Base-by-base conservation (phyloP, 2,888 invertebrate species). In the Microdon myrmicae region DNA sequence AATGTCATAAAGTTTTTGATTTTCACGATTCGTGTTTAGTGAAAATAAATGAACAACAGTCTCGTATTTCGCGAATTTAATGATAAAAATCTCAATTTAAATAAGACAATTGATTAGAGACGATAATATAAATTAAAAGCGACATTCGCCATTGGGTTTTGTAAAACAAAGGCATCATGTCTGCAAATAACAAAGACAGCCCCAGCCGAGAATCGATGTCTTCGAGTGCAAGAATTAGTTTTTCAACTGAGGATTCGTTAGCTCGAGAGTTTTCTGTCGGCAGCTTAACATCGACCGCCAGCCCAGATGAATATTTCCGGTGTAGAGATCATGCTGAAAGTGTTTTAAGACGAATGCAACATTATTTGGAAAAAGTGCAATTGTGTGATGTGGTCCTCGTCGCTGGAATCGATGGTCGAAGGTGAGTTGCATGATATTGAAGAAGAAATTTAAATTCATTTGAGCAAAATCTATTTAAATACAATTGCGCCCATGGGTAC, bases 321-420 rank as follows among this genome's bases (percentile, higher is more conserved):
- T 87, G 87, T 75, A 84, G 86, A 71, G 88, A 89, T 73, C 93
- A 94, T 81, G 90, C 94, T 4, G 90, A 92, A 74, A 85, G 84
- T 49, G 90, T 92, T 72, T 83, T 95, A 43, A 87, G 86, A 69
- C 88, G 89, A 74, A 92, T 95, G 87, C 90, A 89, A 76, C 84
- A 86, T 43, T 94, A 92, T 81, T 85, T 90, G 68, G 87, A 89
- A 74, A 87, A 89, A 56, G 87, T 90, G 71, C 89, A 92, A 79
- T 82, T 96, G 43, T 94, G 93, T 75, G 96, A 96, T 83, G 90
- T 96, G 38, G 87, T 87, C 12, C 85, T 96, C 14, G 87, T 94
- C 70, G 93, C 92, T 60, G 93, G 90, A 75, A 81, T 80, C 68
- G 82, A 82, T 77, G 86, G 86, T 56, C 84, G 83, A 79, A 84